Percentiles rank a stretch among this genome's conserved stretches.
Evolutionary conservation across 2,797 vertebrate genomes (phyloP).

Genomic region (Periparus ater): DNA sequence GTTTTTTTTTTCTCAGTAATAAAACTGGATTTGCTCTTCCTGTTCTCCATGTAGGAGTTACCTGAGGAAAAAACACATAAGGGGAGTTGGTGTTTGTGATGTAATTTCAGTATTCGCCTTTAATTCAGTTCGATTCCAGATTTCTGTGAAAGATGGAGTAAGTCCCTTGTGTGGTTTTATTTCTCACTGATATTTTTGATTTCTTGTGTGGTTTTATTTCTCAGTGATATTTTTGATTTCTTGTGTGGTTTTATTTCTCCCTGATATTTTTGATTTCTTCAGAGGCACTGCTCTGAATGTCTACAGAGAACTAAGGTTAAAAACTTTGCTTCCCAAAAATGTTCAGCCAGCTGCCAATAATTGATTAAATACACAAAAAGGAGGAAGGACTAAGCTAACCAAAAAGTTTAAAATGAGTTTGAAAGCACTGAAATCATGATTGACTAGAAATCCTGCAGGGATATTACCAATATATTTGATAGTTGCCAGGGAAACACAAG

Average conservation of each 20-base stretch:
- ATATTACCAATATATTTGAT: conserved; percentile 63
- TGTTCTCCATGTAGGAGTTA: not conserved
- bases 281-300: not conserved
- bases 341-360: not conserved
- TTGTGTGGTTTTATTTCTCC: not conserved
- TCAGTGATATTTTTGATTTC: not conserved
- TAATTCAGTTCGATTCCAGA: not conserved
- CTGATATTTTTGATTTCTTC: conserved; percentile 10
- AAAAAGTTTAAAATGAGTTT: conserved; percentile 53
- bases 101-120: not conserved
- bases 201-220: not conserved
- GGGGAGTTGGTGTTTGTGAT: not conserved
- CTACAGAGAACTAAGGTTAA: not conserved
- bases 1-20: not conserved
- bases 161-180: not conserved
- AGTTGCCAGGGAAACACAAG: conserved; percentile 74
- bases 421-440: conserved; percentile 57
- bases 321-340: conserved; percentile 29
- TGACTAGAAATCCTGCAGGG: conserved; percentile 58
- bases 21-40: not conserved
- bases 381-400: conserved; percentile 29
- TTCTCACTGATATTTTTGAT: not conserved
- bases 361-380: not conserved
- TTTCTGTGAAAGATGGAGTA: not conserved
- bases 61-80: not conserved